These are phyloP conservation scores for Tethea ocularis DNA, from an alignment of 2,888 invertebrate species.

Conservation along the genomic window DNA sequence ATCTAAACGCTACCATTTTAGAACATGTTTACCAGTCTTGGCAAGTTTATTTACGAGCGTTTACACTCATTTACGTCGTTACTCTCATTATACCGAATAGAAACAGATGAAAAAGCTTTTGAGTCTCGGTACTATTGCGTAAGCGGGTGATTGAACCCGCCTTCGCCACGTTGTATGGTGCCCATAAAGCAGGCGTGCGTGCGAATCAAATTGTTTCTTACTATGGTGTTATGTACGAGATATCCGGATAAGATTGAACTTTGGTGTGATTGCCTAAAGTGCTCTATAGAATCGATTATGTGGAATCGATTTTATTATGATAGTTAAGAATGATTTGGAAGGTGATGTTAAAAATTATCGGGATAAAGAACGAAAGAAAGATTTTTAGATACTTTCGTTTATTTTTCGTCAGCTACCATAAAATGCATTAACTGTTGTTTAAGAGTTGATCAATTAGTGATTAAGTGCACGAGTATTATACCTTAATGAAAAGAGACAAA, in stretches of 20 bases:
- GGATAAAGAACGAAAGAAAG: not conserved
- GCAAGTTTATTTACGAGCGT: constrained; percentile 37
- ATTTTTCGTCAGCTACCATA: too few species aligned
- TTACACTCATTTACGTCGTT: constrained; percentile 39
- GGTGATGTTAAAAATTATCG: not conserved
- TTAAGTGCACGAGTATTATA: too few species aligned
- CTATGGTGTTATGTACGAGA: constrained; percentile 11
- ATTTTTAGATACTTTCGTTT: too few species aligned
- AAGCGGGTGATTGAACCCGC: constrained; percentile 64
- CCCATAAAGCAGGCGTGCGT: constrained; percentile 41
- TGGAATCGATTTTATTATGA: not conserved
- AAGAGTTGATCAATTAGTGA: too few species aligned
- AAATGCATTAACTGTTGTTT: too few species aligned
- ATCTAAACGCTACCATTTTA: constrained; percentile 13
- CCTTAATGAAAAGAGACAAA: too few species aligned
- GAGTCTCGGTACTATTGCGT: constrained; percentile 51
- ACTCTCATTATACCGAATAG: constrained; percentile 38
- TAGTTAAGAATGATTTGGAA: not conserved
- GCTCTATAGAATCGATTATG: not conserved
- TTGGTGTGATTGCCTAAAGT: not conserved
- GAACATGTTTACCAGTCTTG: constrained; percentile 29
- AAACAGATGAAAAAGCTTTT: constrained; percentile 51
- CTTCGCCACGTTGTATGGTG: constrained; percentile 36
- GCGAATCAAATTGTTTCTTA: constrained; percentile 59
- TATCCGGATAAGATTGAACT: constrained; percentile 11